phyloP scores from a whole-genome alignment of 2,888 invertebrate genomes.

The Ormyrus pomaceus region DNA sequence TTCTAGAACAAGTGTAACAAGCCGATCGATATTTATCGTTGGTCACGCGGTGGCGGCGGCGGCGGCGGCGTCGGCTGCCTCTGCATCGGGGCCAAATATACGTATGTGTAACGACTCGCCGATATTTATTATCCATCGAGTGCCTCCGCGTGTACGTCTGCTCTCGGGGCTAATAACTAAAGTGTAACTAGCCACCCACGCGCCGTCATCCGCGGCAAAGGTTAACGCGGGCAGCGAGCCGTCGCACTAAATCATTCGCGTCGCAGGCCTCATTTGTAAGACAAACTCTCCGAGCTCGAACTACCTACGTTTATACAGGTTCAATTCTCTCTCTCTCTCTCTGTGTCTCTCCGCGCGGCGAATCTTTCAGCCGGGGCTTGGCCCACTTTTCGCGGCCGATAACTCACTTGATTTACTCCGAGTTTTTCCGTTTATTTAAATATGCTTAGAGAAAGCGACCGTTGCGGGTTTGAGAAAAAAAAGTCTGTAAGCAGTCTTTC shows the following conservation, averaged over 20 bases:
- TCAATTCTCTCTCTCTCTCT: background rate
- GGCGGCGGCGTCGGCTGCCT: background rate
- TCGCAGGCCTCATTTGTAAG: conserved; percentile 74
- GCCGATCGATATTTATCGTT: conserved; percentile 54
- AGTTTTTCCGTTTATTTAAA: no score
- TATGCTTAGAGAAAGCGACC: no score
- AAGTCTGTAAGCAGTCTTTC: no score
- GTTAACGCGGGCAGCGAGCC: conserved; percentile 63
- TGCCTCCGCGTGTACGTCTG: background rate
- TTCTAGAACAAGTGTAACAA: conserved; percentile 51
- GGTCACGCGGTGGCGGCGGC: background rate
- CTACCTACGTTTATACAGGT: no score
- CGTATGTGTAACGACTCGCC: conserved; percentile 18
- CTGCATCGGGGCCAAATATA: conserved; percentile 32
- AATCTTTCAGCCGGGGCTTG: background rate
- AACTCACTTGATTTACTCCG: background rate
- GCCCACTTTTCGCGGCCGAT: background rate
- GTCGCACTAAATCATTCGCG: conserved; percentile 72
- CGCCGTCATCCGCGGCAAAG: conserved; percentile 65
- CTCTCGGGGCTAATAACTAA: conserved; percentile 60
- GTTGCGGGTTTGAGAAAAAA: no score
- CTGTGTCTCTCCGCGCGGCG: background rate
- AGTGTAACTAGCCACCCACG: conserved; percentile 63
- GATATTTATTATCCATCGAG: conserved; percentile 51
- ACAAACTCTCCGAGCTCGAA: conserved; percentile 62